These are phyloP conservation scores for Nemoura dubitans DNA, from an alignment of 2,888 invertebrate genomes.

Conservation along the genomic window DNA sequence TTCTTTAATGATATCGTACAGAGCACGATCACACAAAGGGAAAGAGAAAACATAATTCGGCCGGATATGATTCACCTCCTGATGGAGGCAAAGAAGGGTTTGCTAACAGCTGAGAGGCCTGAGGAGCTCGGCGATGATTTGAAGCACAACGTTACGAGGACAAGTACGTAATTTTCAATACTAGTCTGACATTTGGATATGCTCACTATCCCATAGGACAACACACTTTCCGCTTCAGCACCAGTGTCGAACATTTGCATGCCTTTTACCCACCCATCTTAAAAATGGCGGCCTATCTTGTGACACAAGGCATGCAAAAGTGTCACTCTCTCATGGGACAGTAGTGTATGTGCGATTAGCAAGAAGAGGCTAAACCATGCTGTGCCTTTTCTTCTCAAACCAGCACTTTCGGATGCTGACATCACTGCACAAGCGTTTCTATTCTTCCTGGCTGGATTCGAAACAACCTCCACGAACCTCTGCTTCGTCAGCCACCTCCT, in stretches of 20 bases:
- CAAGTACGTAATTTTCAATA: neutral
- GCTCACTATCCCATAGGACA: too few species aligned
- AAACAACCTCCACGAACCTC: conserved; percentile 54
- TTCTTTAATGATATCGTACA: conserved; percentile 15
- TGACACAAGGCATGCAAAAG: too few species aligned
- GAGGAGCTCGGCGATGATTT: neutral
- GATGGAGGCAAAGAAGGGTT: conserved; percentile 13
- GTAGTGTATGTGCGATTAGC: too few species aligned
- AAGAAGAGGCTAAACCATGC: too few species aligned
- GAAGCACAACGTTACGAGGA: neutral
- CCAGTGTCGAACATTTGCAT: too few species aligned
- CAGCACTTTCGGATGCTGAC: conserved; percentile 45
- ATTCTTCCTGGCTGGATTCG: conserved; percentile 55
- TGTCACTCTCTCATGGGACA: too few species aligned
- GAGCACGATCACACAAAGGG: conserved; percentile 61
- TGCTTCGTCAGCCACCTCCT: conserved; percentile 52
- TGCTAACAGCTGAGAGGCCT: neutral
- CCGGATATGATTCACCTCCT: conserved; percentile 65
- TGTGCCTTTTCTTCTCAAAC: too few species aligned
- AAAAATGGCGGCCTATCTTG: too few species aligned
- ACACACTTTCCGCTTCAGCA: too few species aligned
- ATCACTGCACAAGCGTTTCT: conserved; percentile 51
- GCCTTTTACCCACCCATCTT: too few species aligned
- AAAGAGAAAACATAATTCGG: conserved; percentile 61
- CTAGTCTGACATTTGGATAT: neutral